Conservation (phyloP, 2,797 vertebrate genomes). For the Crocodylus rhombifer region DNA sequence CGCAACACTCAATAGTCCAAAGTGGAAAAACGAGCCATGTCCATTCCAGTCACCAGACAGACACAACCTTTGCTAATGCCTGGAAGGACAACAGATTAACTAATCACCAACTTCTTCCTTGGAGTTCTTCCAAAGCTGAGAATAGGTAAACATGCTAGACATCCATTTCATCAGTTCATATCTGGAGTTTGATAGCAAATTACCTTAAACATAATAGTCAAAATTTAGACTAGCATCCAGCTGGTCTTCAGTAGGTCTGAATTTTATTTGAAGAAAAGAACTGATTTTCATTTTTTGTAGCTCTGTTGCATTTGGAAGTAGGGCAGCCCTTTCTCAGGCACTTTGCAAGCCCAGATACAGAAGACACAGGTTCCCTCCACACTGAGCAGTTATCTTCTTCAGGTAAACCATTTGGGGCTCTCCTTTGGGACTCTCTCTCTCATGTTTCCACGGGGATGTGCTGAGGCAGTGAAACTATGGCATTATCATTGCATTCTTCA, state of each 20-base stretch:
- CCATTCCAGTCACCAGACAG: neutral
- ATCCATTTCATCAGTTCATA: neutral
- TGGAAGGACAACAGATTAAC: neutral
- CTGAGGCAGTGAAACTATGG: neutral
- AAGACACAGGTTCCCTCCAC: neutral
- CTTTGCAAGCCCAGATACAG: neutral
- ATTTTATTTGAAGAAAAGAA: neutral
- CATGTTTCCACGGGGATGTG: too few relatives aligned
- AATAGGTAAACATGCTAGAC: neutral
- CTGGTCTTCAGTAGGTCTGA: neutral
- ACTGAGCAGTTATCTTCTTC: neutral
- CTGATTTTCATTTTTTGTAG: neutral
- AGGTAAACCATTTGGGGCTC: neutral
- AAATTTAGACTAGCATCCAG: neutral
- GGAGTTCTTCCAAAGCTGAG: neutral
- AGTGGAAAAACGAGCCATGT: neutral
- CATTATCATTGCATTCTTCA: neutral
- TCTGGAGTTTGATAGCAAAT: neutral
- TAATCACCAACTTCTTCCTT: neutral
- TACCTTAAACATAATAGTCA: neutral
- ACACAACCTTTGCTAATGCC: neutral
- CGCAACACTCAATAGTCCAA: neutral
- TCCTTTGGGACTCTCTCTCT: neutral
- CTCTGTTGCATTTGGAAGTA: neutral
- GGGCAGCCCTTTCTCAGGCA: neutral